Evolutionary conservation across 2,888 invertebrate species (phyloP).

Genomic region (Octonoba sinensis): DNA sequence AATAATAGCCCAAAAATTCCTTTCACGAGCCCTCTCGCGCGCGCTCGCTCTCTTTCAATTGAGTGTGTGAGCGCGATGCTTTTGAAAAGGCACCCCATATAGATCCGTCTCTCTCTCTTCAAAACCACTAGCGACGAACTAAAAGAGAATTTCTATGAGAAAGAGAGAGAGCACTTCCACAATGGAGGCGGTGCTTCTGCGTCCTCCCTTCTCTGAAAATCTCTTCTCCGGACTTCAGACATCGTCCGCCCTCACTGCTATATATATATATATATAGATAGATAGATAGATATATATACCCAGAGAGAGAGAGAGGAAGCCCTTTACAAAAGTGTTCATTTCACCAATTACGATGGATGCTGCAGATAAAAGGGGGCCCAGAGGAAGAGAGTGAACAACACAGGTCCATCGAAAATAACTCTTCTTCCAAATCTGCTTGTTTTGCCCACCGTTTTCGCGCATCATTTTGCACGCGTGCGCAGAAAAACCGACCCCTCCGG

Average conservation of each 20-base stretch:
- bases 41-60: slow-evolving; percentile 43
- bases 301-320: slow-evolving; percentile 13
- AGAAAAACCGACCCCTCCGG: slow-evolving; percentile 3
- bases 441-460: slow-evolving; percentile 4
- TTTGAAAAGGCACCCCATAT: slow-evolving; percentile 55
- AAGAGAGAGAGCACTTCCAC: slow-evolving; percentile 31
- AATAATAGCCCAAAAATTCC: slow-evolving; percentile 57
- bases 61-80: slow-evolving; percentile 37
- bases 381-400: slow-evolving; percentile 32
- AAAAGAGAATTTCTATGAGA: slow-evolving; percentile 41
- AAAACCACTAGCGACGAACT: slow-evolving; percentile 23
- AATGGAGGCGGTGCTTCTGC: slow-evolving; percentile 44
- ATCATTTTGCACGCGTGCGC: slow-evolving; percentile 4
- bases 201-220: slow-evolving; percentile 22
- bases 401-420: slow-evolving; percentile 14
- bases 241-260: too few relatives aligned
- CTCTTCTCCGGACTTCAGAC: slow-evolving; percentile 15
- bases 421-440: slow-evolving; percentile 7
- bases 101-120: slow-evolving; percentile 44
- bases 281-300: too few relatives aligned
- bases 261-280: too few relatives aligned
- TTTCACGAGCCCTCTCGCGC: slow-evolving; percentile 34
- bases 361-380: slow-evolving; percentile 23
- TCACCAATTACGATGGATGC: slow-evolving; percentile 62
- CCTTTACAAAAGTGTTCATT: slow-evolving; percentile 62